phyloP scores from a whole-genome alignment of 2,797 vertebrate genomes.

The Glyptemys insculpta region DNA sequence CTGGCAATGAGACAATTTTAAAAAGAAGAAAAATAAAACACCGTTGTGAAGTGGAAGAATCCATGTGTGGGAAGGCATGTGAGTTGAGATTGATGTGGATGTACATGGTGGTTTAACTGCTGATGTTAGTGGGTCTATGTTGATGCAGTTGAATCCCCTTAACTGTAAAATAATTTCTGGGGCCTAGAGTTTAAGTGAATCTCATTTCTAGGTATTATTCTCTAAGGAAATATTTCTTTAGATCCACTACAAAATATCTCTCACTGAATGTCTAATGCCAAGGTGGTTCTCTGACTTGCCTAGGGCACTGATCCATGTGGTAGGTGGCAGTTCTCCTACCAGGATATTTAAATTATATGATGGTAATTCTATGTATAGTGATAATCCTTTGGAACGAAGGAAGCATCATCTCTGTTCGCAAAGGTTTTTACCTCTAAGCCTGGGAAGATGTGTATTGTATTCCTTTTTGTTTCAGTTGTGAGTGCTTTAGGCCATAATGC shows the following conservation, averaged over 20 bases:
- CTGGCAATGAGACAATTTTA: accelerated
- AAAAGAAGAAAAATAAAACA: not conserved
- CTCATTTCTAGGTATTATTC: not conserved
- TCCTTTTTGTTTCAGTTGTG: not conserved
- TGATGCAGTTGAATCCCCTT: not conserved
- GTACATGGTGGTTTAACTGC: accelerated
- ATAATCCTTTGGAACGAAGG: not conserved
- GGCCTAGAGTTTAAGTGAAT: not conserved
- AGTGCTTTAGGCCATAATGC: not conserved
- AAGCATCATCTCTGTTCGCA: not conserved
- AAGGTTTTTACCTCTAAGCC: not conserved
- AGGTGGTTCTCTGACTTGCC: not conserved
- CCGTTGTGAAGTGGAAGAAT: not conserved
- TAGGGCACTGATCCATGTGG: not conserved
- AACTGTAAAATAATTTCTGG: too few relatives aligned
- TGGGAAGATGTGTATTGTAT: not conserved
- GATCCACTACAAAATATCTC: not conserved
- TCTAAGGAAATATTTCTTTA: not conserved
- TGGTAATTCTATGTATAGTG: not conserved
- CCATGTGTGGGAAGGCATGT: not conserved
- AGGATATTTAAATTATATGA: not conserved
- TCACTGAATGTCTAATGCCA: not conserved
- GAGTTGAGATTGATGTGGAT: not conserved
- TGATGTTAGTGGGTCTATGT: not conserved
- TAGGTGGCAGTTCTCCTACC: not conserved